A percentile compares a stretch with the other conserved stretches of the same genome.
phyloP scores from a whole-genome alignment of 2,888 invertebrate genomes.

The Philopedon plagiatum region DNA sequence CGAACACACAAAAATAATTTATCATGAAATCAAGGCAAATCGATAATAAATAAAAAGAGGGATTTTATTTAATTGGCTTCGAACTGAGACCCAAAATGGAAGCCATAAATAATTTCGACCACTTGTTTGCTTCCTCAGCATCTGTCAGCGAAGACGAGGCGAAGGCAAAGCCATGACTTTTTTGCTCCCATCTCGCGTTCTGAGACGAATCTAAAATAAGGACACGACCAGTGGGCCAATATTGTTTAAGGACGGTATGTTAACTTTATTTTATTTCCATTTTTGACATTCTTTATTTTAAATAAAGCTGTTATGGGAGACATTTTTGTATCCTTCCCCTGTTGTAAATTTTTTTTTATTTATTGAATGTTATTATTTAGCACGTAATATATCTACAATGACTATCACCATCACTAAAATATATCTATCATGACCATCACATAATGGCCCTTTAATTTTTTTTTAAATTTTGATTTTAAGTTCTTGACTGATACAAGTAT shows the following conservation, averaged over 20 bases:
- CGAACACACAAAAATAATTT: conserved; percentile 30
- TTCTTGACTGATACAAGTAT: too few species aligned
- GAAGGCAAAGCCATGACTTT: conserved; percentile 34
- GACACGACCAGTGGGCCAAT: not conserved
- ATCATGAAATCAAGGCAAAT: conserved; percentile 50
- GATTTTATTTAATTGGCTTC: conserved; percentile 62
- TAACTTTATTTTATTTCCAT: not conserved
- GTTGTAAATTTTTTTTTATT: too few species aligned
- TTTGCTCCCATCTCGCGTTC: conserved; percentile 20
- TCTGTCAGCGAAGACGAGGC: conserved; percentile 62
- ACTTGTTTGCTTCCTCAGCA: conserved; percentile 67
- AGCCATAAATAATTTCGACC: conserved; percentile 67
- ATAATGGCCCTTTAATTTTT: too few species aligned
- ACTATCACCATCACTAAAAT: too few species aligned
- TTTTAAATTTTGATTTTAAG: too few species aligned
- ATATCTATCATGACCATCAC: too few species aligned
- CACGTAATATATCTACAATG: too few species aligned
- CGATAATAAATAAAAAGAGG: conserved; percentile 55
- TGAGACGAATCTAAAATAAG: conserved; percentile 19
- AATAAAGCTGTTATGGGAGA: too few species aligned
- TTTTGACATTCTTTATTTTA: too few species aligned
- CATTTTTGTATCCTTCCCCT: too few species aligned
- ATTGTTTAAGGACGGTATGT: not conserved
- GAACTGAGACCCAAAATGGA: conserved; percentile 60
- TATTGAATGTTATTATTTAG: too few species aligned